Evolutionary conservation across 2,888 invertebrate genomes (phyloP), one percentile per base, ranked within the genome.

Genomic region (Tinea trinotella): DNA sequence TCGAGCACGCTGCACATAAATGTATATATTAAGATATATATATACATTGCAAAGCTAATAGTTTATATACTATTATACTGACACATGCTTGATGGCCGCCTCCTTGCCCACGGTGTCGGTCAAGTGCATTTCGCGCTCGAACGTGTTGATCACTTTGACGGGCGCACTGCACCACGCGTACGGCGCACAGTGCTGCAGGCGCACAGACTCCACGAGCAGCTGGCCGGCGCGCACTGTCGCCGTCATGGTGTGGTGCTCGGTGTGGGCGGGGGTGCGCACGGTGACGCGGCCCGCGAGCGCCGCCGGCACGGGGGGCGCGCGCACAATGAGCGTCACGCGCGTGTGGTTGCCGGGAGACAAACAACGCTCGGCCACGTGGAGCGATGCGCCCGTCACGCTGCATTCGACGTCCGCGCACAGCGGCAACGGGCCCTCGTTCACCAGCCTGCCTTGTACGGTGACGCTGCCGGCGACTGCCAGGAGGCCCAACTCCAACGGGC

Each of bases 401-500:
- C 88, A 88, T 46, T 88, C 87, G 79, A 90, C 87, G 30, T 87
- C 87, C 58, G 92, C 66, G 56, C 88, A 87, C 61, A 94, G 88
- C 62, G 89, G 87, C 22, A 93, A 90, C 9, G 94, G 93, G 76
- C 94, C 94, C 59, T 89, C 88, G 76, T 95, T 95, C 61, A 90
- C 83, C 30, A 94, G 70, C 22, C 92, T 89, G 73, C 94, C 91
- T 64, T 89, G 80, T 62, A 94, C 90, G 91, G 91, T 64, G 92
- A 90, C 62, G 89, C 89, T n/a, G 54, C 87, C 81, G 52, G 89
- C 88, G 65, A 89, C 85, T 61, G 90, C 88, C 58, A 93, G 83
- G 56, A 89, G 84, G 59, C 93, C 58, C 22, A 70, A 66, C 48
- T 49, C 48, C 19, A 19, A 15, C 82, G 30, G 80, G 78, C 57